Conservation (phyloP, 2,113 vertebrate species). For the Percina caprodes region DNA sequence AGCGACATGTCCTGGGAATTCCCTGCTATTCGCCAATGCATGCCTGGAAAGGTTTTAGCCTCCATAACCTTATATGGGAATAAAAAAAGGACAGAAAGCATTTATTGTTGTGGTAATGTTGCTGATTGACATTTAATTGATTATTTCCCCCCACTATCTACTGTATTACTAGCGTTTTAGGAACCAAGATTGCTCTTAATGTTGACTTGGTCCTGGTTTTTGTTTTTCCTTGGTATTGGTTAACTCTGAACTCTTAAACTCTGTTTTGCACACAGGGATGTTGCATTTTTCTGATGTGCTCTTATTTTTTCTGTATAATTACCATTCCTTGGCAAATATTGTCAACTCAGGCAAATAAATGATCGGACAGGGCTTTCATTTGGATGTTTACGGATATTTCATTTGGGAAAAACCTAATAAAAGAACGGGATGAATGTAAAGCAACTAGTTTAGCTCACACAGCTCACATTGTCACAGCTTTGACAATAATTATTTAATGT, state of each 20-base stretch:
- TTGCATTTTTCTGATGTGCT: neutral
- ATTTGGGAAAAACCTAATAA: too few relatives aligned
- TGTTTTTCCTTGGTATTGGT: neutral
- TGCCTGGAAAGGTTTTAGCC: constrained; percentile 6
- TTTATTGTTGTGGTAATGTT: neutral
- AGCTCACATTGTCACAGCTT: neutral
- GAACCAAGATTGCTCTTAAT: too few relatives aligned
- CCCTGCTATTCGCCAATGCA: constrained; percentile 6
- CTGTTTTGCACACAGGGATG: neutral
- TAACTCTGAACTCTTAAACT: neutral
- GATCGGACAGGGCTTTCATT: too few relatives aligned
- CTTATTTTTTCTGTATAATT: neutral
- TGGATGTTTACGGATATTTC: too few relatives aligned
- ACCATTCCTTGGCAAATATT: neutral
- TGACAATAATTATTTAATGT: constrained; percentile 3
- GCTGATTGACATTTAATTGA: neutral
- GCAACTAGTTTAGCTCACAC: too few relatives aligned
- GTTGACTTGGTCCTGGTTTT: neutral
- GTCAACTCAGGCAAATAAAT: too few relatives aligned
- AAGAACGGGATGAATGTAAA: too few relatives aligned
- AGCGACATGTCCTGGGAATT: constrained; percentile 10
- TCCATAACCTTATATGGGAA: neutral
- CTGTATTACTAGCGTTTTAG: neutral
- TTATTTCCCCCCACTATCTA: neutral
- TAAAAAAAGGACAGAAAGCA: neutral